phyloP scores from a whole-genome alignment of 2,888 invertebrate genomes.

The Epinotia nisella region DNA sequence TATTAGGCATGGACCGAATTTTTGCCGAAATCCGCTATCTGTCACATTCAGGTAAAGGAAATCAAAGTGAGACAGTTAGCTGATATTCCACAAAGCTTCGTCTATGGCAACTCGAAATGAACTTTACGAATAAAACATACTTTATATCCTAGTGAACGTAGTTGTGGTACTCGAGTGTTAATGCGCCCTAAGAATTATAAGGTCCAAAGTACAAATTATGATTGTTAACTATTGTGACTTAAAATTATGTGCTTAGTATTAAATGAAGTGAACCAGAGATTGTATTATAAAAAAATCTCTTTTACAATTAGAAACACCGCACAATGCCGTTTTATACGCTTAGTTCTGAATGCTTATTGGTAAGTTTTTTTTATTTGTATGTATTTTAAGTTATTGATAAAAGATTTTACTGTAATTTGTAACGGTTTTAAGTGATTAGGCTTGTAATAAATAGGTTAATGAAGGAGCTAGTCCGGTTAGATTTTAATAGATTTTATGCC shows the following conservation, averaged over 20 bases:
- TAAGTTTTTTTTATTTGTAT: conserved; percentile 58
- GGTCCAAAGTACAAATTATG: conserved; percentile 72
- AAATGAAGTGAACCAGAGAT: conserved; percentile 44
- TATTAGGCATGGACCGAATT: not conserved
- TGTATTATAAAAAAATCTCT: conserved; percentile 48
- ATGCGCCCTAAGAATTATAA: conserved; percentile 44
- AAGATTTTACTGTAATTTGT: conserved; percentile 49
- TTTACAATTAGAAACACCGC: conserved; percentile 53
- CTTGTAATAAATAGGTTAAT: conserved; percentile 62
- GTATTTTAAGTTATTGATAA: conserved; percentile 61
- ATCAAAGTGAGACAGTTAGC: not conserved
- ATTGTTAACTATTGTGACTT: conserved; percentile 53
- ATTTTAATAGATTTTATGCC: conserved; percentile 70
- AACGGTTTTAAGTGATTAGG: conserved; percentile 51
- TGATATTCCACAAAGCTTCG: not conserved
- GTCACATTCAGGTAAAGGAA: not conserved
- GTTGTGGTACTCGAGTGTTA: conserved; percentile 22
- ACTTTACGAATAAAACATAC: conserved; percentile 23
- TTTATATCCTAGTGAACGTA: conserved; percentile 10
- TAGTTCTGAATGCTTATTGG: conserved; percentile 68
- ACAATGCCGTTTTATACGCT: conserved; percentile 72
- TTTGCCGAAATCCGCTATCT: not conserved
- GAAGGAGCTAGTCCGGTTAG: conserved; percentile 81
- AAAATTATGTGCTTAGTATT: conserved; percentile 50
- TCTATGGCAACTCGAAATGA: not conserved